These are phyloP conservation scores for Chaetodon trifascialis DNA, from an alignment of 2,113 vertebrate genomes.

Conservation along the genomic window DNA sequence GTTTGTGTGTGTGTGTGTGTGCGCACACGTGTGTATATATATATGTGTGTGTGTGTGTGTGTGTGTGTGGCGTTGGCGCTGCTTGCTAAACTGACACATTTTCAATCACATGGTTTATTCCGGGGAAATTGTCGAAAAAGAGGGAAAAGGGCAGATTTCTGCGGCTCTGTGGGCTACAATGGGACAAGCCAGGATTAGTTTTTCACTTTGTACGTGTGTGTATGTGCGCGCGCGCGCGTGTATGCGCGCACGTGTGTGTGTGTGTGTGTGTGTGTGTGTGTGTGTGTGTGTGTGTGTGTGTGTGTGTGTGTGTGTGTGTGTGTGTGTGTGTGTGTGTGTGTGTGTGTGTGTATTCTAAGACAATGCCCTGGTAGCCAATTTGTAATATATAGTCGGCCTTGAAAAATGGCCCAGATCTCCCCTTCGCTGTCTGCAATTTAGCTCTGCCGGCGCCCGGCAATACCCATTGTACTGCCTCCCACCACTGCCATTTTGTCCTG, in stretches of 20 bases:
- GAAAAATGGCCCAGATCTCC: slow-evolving; percentile 79
- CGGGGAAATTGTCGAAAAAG: slow-evolving; percentile 65
- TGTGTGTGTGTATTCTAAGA: slow-evolving; percentile 65
- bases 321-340: slow-evolving; percentile 32
- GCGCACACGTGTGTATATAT: slow-evolving; percentile 25
- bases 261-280: slow-evolving; percentile 45
- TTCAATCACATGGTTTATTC: slow-evolving; percentile 76
- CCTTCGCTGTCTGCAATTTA: slow-evolving; percentile 77
- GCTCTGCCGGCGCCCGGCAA: slow-evolving; percentile 62
- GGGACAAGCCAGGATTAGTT: slow-evolving; percentile 74
- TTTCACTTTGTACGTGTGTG: slow-evolving; percentile 49
- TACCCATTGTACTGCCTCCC: slow-evolving; percentile 64
- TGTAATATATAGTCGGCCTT: slow-evolving; percentile 78
- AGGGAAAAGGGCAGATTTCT: slow-evolving; percentile 65
- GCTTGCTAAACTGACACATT: slow-evolving; percentile 73
- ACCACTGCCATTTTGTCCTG: slow-evolving; percentile 67
- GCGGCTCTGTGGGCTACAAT: slow-evolving; percentile 53
- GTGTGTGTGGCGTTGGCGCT: background rate
- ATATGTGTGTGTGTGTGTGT: slow-evolving; percentile 28
- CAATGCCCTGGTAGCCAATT: slow-evolving; percentile 77
- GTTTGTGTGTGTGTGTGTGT: slow-evolving; percentile 16
- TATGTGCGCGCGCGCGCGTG: too few relatives aligned
- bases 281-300: too few relatives aligned
- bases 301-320: slow-evolving; percentile 56
- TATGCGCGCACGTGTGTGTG: too few relatives aligned